Conservation (phyloP, 2,113 vertebrate genomes). For the Xenus cinereus region DNA sequence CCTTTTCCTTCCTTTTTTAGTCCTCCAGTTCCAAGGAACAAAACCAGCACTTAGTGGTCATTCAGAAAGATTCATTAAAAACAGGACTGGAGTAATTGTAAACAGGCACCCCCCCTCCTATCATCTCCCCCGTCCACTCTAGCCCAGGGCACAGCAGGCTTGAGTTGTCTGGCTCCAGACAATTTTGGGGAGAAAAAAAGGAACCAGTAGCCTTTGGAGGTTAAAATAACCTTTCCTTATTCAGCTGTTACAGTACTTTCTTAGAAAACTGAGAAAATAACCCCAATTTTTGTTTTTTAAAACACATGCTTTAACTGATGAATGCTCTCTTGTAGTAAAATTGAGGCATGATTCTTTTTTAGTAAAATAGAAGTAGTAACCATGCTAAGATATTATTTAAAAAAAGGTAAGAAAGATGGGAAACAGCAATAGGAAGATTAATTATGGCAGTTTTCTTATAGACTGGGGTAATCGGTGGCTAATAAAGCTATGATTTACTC, state of each 20-base stretch:
- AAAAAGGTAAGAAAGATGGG: background rate
- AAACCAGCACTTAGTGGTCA: constrained; percentile 81
- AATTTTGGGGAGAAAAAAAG: background rate
- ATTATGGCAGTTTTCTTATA: background rate
- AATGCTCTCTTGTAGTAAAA: background rate
- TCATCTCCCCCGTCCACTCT: constrained; percentile 11
- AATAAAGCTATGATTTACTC: constrained; percentile 1
- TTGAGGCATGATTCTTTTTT: background rate
- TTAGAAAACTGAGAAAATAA: constrained; percentile 11
- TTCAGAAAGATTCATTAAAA: constrained; percentile 85
- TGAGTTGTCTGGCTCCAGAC: constrained; percentile 53
- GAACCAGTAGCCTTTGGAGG: constrained; percentile 27
- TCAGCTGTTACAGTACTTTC: constrained; percentile 26
- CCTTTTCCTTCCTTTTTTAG: constrained; percentile 82
- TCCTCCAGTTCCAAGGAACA: constrained; percentile 80
- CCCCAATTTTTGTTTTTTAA: background rate
- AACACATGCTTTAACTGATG: background rate
- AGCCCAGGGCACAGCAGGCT: constrained; percentile 52
- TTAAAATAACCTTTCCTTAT: constrained; percentile 46
- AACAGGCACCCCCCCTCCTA: constrained; percentile 64
- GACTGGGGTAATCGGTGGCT: background rate
- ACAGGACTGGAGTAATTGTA: constrained; percentile 79
- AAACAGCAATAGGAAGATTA: background rate
- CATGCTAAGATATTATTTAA: background rate
- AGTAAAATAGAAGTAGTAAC: background rate